These are phyloP conservation scores for Paedocypris sp. DNA, from an alignment of 2,113 vertebrate species.

Conservation along the genomic window DNA sequence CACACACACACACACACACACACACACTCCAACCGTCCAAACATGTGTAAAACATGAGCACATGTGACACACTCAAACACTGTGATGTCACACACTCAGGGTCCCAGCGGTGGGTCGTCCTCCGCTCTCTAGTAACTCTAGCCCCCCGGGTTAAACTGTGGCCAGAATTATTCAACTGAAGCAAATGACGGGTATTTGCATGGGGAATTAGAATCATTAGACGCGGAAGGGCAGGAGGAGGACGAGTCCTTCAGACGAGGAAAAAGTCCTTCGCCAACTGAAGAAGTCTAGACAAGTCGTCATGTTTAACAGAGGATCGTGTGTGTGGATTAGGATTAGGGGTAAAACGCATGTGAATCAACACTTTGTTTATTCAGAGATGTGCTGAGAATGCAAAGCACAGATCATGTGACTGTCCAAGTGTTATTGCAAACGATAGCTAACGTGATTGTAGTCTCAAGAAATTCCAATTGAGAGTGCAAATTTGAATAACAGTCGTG, in stretches of 20 bases:
- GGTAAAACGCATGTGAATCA: background rate
- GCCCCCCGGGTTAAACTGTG: constrained; percentile 64
- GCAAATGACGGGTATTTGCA: constrained; percentile 77
- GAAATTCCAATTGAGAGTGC: too few species aligned
- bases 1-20: constrained; percentile 4
- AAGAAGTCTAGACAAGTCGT: constrained; percentile 16
- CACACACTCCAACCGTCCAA: background rate
- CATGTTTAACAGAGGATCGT: constrained; percentile 20
- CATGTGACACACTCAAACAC: background rate
- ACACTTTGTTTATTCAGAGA: constrained; percentile 1
- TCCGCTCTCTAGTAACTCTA: constrained; percentile 31
- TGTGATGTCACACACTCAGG: constrained; percentile 1
- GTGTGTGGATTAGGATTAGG: constrained; percentile 16
- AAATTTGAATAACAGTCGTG: too few species aligned
- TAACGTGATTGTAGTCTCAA: background rate
- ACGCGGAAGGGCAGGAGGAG: constrained; percentile 78
- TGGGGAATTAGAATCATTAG: constrained; percentile 83
- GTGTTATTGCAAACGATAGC: background rate
- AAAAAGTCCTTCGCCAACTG: constrained; percentile 10
- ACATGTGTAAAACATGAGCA: background rate
- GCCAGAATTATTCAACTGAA: constrained; percentile 77
- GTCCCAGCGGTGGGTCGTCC: constrained; percentile 32
- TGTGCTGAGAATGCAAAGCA: constrained; percentile 14
- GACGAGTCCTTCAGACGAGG: constrained; percentile 53
- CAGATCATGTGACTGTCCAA: background rate